Percentiles rank a stretch among this genome's conserved stretches.
Evolutionary conservation across 2,888 invertebrate genomes (phyloP).

Genomic region (Ochropleura plecta): DNA sequence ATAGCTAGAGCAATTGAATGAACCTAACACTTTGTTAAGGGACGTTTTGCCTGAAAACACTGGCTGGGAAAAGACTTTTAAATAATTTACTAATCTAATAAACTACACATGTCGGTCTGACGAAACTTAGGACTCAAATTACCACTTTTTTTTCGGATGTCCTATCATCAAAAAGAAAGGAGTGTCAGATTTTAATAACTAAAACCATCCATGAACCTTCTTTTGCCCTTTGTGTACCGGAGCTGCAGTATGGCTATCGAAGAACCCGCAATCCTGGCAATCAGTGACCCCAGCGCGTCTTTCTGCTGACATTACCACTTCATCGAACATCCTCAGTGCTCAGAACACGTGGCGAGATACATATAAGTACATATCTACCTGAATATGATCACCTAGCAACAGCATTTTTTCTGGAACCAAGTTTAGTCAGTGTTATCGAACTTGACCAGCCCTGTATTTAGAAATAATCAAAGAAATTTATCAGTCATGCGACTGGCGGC

Average conservation of each 20-base stretch:
- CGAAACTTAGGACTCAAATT: neutral
- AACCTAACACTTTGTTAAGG: neutral
- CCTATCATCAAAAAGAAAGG: too few relatives aligned
- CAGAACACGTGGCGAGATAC: neutral
- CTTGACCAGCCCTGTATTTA: constrained; percentile 25
- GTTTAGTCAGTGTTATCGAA: constrained; percentile 10
- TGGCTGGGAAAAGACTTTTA: neutral
- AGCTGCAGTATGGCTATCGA: too few relatives aligned
- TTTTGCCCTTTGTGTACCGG: too few relatives aligned
- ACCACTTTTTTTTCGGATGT: neutral
- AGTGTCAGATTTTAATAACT: too few relatives aligned
- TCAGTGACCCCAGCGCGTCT: too few relatives aligned
- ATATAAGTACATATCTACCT: neutral
- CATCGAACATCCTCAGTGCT: neutral
- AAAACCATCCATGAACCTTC: too few relatives aligned
- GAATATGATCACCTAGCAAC: neutral
- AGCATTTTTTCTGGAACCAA: neutral
- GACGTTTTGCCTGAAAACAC: constrained; percentile 10
- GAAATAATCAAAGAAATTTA: constrained; percentile 53
- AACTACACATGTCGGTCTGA: constrained; percentile 10
- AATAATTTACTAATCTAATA: constrained; percentile 1
- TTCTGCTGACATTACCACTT: neutral
- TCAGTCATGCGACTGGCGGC: constrained; percentile 44
- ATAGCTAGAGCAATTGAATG: neutral
- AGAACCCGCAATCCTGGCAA: too few relatives aligned